Base-by-base conservation (phyloP, 2,888 invertebrate species). In the Blomia tropicalis region DNA sequence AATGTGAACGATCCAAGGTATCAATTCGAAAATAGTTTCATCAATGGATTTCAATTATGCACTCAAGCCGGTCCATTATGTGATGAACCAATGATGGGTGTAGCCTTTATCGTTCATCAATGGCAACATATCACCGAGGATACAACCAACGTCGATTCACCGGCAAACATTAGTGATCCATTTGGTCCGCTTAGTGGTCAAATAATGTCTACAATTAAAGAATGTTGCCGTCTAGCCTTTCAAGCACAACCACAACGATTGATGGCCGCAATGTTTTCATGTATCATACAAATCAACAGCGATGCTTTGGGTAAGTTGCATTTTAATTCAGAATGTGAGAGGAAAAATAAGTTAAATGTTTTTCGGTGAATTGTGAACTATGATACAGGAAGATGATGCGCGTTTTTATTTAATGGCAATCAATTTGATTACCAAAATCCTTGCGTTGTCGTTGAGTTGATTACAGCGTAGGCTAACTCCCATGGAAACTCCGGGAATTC, bases 41-140 rank as follows among this genome's bases (percentile, higher is more conserved):
- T 88, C 2, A 87, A 85, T 75, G 90, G 88, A 7, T 83, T 91
- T 75, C 85, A 89, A 78, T 74, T 90, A 74, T 86, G 87, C 4
- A 82, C 89, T 29, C 75, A 85, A 60, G 82, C 88, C 44, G 98
- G 98, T 0, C 96, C 96, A 0, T 74, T 98, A 51, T 98, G 96
- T 75, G 92, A 93, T 70, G 98, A 98, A 72, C 92, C 93, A 1
- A 83, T 98, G 83, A 85, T 85, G 77, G 95, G 95, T 1, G 90
- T 95, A 1, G 87, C 85, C 22, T 92, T 95, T 75, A 78, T 87
- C 60, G 80, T 96, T 1, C 85, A 88, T 69, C 84, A 87, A 68
- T 95, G 91, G 86, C 36, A 43, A n/a, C 31, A 47, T n/a, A 3
- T 58, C 14, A 17, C 4, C 19, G 29, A 30, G 19, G 31, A 43